phyloP scores from a whole-genome alignment of 1,140 invertebrate genomes.

The Pachyrhynchus sulphureomaculatus region DNA sequence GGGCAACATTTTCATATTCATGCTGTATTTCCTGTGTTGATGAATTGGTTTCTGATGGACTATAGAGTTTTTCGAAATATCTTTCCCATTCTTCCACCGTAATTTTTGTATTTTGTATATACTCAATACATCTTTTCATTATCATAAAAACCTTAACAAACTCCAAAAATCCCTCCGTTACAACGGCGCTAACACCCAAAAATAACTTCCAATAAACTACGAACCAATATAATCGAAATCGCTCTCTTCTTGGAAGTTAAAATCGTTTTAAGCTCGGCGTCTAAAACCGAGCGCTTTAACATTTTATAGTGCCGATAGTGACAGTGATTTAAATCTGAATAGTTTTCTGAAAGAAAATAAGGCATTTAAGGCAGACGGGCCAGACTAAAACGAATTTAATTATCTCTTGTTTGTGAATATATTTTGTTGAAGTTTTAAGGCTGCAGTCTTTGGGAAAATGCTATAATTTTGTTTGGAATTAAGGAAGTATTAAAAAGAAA shows the following conservation, averaged over 20 bases:
- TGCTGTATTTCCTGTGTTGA: too few species aligned
- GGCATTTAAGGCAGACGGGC: slow-evolving; percentile 9
- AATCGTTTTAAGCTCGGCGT: slow-evolving; percentile 15
- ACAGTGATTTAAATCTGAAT: slow-evolving; percentile 27
- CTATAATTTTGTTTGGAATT: too few species aligned
- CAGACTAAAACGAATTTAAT: slow-evolving; percentile 20
- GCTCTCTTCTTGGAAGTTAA: slow-evolving; percentile 13
- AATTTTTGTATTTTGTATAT: too few species aligned
- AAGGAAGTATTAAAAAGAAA: too few species aligned
- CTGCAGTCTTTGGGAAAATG: too few species aligned
- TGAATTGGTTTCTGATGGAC: too few species aligned
- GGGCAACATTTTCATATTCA: too few species aligned
- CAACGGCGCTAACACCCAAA: slow-evolving; percentile 2
- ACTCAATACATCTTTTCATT: too few species aligned
- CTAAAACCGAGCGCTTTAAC: slow-evolving; percentile 13
- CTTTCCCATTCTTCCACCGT: too few species aligned
- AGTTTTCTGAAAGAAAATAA: slow-evolving; percentile 17
- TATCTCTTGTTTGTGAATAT: slow-evolving; percentile 14
- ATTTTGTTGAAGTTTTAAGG: neutral
- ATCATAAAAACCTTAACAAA: too few species aligned
- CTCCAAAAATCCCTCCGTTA: neutral
- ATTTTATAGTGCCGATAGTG: slow-evolving; percentile 26
- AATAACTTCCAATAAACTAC: neutral
- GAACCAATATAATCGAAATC: slow-evolving; percentile 6
- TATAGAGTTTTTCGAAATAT: too few species aligned